Conservation (phyloP, 2,888 invertebrate species). For the Diabrotica balteata region DNA sequence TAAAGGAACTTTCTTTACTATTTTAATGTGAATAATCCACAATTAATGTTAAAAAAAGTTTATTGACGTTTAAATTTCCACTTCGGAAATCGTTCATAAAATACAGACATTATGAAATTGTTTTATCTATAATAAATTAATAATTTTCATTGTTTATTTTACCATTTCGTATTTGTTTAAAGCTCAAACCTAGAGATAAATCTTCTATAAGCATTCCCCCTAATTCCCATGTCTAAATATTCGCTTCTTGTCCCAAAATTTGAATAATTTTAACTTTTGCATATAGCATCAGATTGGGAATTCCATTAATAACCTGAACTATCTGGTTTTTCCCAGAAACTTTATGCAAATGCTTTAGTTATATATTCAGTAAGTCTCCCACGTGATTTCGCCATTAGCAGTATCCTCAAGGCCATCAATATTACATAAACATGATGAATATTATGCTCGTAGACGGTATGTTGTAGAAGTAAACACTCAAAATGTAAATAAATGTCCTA, state of each 20-base stretch:
- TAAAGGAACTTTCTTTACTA: too few relatives aligned
- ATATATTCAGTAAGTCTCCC: slow-evolving; percentile 34
- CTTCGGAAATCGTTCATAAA: too few relatives aligned
- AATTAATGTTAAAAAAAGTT: too few relatives aligned
- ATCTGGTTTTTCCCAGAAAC: slow-evolving; percentile 30
- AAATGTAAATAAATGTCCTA: background rate
- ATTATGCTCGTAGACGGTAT: slow-evolving; percentile 10
- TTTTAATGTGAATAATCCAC: too few relatives aligned
- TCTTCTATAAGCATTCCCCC: too few relatives aligned
- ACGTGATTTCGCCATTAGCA: slow-evolving; percentile 32
- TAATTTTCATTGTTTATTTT: too few relatives aligned
- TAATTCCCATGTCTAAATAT: background rate
- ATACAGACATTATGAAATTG: too few relatives aligned
- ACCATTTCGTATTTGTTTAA: too few relatives aligned
- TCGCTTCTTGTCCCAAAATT: slow-evolving; percentile 7
- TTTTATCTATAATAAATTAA: too few relatives aligned
- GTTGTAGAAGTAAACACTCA: background rate
- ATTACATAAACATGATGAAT: slow-evolving; percentile 30
- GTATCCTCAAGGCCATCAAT: slow-evolving; percentile 30
- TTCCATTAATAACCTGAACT: slow-evolving; percentile 32
- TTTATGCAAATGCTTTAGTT: slow-evolving; percentile 34
- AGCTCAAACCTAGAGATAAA: too few relatives aligned
- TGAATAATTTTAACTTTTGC: slow-evolving; percentile 29
- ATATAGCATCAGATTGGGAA: slow-evolving; percentile 24
- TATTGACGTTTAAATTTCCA: too few relatives aligned